Conservation (phyloP, 2,113 vertebrate species). For the Dicentrarchus labrax region DNA sequence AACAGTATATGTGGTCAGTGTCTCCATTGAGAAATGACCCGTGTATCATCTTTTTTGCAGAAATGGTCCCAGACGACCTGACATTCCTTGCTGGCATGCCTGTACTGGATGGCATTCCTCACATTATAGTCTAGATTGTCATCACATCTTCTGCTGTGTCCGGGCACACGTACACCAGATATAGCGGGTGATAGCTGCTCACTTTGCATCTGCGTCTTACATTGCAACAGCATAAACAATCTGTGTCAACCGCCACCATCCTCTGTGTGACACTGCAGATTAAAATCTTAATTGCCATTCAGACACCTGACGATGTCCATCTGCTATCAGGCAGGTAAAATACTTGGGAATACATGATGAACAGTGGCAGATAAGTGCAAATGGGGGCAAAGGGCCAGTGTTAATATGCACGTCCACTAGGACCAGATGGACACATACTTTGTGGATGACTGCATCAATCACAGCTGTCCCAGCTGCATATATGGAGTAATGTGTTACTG, state of each 20-base stretch:
- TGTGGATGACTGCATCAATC: not conserved
- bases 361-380: constrained; percentile 20
- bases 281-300: constrained; percentile 78
- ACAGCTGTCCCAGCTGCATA: not conserved
- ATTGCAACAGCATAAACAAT: constrained; percentile 59
- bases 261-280: constrained; percentile 48
- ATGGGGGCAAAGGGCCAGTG: not conserved
- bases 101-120: constrained; percentile 67
- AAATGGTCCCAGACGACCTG: constrained; percentile 32
- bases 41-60: constrained; percentile 31
- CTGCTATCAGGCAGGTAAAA: constrained; percentile 26
- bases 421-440: not conserved
- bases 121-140: constrained; percentile 53
- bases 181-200: constrained; percentile 25
- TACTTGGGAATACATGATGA: constrained; percentile 42
- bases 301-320: constrained; percentile 58
- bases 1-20: not conserved
- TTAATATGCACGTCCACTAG: constrained; percentile 20
- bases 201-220: not conserved
- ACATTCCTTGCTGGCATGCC: constrained; percentile 64
- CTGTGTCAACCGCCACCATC: constrained; percentile 68
- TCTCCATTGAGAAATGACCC: constrained; percentile 32
- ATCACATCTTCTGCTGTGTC: constrained; percentile 61
- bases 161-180: constrained; percentile 72
- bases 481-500: not conserved